Percentiles rank a stretch among this genome's conserved stretches.
These are phyloP conservation scores for Tipula confusa DNA, from an alignment of 2,888 invertebrate genomes.

Conservation along the genomic window DNA sequence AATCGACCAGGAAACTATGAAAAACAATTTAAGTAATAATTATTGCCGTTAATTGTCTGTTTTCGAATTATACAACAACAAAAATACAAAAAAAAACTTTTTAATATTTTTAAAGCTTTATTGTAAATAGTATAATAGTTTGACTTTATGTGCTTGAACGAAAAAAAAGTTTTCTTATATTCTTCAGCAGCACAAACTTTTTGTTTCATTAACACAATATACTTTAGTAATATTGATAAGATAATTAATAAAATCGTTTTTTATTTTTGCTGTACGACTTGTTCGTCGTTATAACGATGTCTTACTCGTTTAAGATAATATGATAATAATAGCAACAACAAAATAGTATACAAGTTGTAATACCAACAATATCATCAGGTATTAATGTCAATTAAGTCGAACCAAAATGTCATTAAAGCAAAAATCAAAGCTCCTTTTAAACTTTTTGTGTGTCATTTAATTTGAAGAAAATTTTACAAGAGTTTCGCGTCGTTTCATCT, in stretches of 20 bases:
- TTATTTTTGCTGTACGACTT: neutral
- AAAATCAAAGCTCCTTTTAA: neutral
- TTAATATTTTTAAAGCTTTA: neutral
- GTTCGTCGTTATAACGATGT: no score
- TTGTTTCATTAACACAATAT: neutral
- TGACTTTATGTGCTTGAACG: neutral
- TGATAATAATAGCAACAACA: no score
- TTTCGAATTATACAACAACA: no score
- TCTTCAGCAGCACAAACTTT: neutral
- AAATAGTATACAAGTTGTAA: no score
- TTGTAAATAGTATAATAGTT: neutral
- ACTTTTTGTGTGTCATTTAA: neutral
- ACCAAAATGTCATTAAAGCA: neutral
- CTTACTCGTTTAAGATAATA: neutral
- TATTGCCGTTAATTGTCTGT: constrained; percentile 20
- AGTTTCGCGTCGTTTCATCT: neutral
- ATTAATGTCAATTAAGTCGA: neutral
- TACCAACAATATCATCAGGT: neutral
- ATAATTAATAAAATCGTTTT: neutral
- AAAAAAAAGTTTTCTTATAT: neutral
- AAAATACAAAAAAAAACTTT: neutral
- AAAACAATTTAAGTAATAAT: neutral
- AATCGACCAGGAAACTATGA: neutral
- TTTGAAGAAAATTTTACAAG: neutral
- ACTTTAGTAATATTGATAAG: neutral